Evolutionary conservation across 2,888 invertebrate species (phyloP), one percentile per base, ranked within the genome.

Genomic region (Catotricha subobsoleta): DNA sequence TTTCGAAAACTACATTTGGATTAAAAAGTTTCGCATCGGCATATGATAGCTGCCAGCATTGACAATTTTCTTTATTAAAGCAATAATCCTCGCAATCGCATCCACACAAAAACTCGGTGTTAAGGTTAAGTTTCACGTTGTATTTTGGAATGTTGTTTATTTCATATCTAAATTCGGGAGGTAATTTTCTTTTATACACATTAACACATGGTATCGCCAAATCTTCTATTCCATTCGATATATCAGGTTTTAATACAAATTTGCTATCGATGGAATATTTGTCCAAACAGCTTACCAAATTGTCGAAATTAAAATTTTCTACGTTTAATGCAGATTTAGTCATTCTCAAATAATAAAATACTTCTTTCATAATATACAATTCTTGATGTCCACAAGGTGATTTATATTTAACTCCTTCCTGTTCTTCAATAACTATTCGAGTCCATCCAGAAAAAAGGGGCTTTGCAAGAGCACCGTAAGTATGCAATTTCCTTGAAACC

Each of bases 71-170:
- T 49, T 61, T 58, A 53, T 83, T 84, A 64, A 72, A 69, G 55
- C 95, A 95, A 55, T 91, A 87, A 54, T 94, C 94, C 0, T 75
- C 79, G 48, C 95, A 95, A 58, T 90, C 86, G 55, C 95, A 97
- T 37, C 92, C 81, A 45, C 80, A 78, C 23, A 94, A 64, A 64
- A 92, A 95, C 41, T 82, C 79, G 0, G 76, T 72, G 62, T 92
- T 82, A 3, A 82, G 58, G 63, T 88, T 87, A 29, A 91, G 67
- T 40, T 79, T 70, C 0, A 95, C 94, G 6, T 86, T 90, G 43
- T 82, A 76, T 1, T 82, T 82, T 12, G 92, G 87, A 40, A 83
- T 78, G 6, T 92, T 67, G 50, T 77, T 74, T 3, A 81, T 83
- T 44, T 83, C 81, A 65, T 95, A 95, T 40, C 78, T 77, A 45